phyloP scores from a whole-genome alignment of 2,888 invertebrate genomes.

The Pterobdella sp. region DNA sequence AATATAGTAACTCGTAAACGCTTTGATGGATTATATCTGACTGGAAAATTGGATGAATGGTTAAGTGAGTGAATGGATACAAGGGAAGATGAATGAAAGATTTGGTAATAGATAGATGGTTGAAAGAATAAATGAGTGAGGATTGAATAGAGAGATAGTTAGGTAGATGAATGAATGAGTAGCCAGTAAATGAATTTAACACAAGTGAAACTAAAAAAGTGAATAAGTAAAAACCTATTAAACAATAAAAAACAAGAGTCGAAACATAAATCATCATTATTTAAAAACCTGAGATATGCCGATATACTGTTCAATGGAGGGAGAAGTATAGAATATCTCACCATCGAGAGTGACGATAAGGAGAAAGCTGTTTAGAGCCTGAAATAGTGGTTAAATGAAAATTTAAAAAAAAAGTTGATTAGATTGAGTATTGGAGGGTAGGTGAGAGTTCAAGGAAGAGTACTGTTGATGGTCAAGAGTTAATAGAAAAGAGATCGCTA shows the following conservation, averaged over 20 bases:
- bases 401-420: too few species aligned
- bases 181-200: too few species aligned
- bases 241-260: too few species aligned
- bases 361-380: conserved; percentile 92
- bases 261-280: too few species aligned
- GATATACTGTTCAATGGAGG: conserved; percentile 97
- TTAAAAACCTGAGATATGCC: conserved; percentile 91
- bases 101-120: neutral
- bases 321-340: conserved; percentile 97
- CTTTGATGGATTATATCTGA: neutral
- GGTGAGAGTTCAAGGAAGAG: too few species aligned
- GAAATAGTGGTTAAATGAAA: too few species aligned
- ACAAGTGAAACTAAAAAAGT: too few species aligned
- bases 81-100: conserved; percentile 2
- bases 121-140: neutral
- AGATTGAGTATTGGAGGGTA: too few species aligned
- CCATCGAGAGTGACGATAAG: conserved; percentile 97
- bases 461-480: too few species aligned
- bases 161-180: neutral
- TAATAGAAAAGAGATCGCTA: too few species aligned
- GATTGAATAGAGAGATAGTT: neutral
- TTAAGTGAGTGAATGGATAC: neutral
- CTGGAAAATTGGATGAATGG: neutral
- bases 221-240: too few species aligned
- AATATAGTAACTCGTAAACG: neutral